These are phyloP conservation scores for Drosophila multiciliata DNA, from an alignment of 2,888 invertebrate species.

Conservation along the genomic window DNA sequence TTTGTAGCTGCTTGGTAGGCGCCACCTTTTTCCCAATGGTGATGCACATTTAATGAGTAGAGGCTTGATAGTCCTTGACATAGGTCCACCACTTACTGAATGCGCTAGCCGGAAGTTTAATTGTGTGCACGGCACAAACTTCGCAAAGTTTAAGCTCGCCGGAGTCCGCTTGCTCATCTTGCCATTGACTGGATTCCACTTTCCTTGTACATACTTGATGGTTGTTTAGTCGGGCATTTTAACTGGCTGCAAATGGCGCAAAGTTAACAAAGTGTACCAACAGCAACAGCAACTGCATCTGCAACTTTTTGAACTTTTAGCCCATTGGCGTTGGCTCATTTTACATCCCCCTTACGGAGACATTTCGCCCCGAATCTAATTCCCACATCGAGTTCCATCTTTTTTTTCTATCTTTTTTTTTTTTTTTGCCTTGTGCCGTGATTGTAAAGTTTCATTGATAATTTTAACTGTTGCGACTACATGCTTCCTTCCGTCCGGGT, in stretches of 20 bases:
- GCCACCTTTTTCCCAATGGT: slow-evolving; percentile 2
- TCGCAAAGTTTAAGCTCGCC: slow-evolving; percentile 47
- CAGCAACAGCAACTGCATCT: slow-evolving; percentile 26
- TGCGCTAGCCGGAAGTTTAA: slow-evolving; percentile 40
- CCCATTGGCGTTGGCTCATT: slow-evolving; percentile 57
- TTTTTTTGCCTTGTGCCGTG: slow-evolving; percentile 37
- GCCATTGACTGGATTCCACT: slow-evolving; percentile 11
- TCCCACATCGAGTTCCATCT: slow-evolving; percentile 24
- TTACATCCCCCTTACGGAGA: slow-evolving; percentile 15
- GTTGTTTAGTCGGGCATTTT: slow-evolving; percentile 15
- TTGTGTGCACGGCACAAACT: slow-evolving; percentile 43
- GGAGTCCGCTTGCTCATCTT: slow-evolving; percentile 12
- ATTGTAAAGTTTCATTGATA: slow-evolving; percentile 78
- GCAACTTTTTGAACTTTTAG: slow-evolving; percentile 70
- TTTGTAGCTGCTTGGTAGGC: background rate
- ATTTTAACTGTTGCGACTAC: slow-evolving; percentile 72
- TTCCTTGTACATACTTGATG: background rate
- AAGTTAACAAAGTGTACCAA: slow-evolving; percentile 67
- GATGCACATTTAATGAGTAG: slow-evolving; percentile 56
- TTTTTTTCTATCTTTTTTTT: slow-evolving; percentile 30
- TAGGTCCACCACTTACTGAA: background rate
- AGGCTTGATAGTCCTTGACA: slow-evolving; percentile 45
- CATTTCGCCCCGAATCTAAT: background rate
- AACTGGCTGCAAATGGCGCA: slow-evolving; percentile 55
- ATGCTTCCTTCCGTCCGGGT: slow-evolving; percentile 33